Percentiles rank a stretch among this genome's conserved stretches.
Evolutionary conservation across 2,888 invertebrate species (phyloP).

Genomic region (Cheilosia vulpina): DNA sequence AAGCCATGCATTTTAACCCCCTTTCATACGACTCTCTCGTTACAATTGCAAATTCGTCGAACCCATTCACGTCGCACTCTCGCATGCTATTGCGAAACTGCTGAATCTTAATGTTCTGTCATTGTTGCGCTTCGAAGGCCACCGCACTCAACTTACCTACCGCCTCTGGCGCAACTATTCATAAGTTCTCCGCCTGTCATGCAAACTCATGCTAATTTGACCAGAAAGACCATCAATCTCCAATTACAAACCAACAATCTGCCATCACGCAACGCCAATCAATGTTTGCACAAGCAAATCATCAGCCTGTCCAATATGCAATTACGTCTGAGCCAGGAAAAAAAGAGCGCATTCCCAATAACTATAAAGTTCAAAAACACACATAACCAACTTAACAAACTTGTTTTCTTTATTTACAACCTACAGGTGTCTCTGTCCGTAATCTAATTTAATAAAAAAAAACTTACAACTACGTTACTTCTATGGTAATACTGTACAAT

Average conservation of each 20-base stretch:
- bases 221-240: constrained; percentile 16
- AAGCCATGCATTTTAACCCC: too few relatives aligned
- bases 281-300: constrained; percentile 40
- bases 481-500: constrained; percentile 60
- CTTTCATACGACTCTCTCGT: too few relatives aligned
- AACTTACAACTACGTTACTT: background rate
- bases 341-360: background rate
- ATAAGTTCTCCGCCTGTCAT: background rate
- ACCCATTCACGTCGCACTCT: background rate
- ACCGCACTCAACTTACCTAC: background rate
- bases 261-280: constrained; percentile 38
- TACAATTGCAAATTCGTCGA: background rate
- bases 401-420: constrained; percentile 17
- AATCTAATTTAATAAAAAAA: background rate
- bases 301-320: background rate
- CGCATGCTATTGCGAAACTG: background rate
- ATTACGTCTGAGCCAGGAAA: background rate
- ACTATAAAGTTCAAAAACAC: constrained; percentile 20
- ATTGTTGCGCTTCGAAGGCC: background rate
- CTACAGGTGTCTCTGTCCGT: constrained; percentile 8
- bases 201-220: constrained; percentile 25
- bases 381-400: constrained; percentile 6
- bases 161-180: constrained; percentile 22
- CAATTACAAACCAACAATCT: constrained; percentile 15
- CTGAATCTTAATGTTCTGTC: background rate